phyloP scores from a whole-genome alignment of 2,113 vertebrate species.

The Phylloscopus whistleri region DNA sequence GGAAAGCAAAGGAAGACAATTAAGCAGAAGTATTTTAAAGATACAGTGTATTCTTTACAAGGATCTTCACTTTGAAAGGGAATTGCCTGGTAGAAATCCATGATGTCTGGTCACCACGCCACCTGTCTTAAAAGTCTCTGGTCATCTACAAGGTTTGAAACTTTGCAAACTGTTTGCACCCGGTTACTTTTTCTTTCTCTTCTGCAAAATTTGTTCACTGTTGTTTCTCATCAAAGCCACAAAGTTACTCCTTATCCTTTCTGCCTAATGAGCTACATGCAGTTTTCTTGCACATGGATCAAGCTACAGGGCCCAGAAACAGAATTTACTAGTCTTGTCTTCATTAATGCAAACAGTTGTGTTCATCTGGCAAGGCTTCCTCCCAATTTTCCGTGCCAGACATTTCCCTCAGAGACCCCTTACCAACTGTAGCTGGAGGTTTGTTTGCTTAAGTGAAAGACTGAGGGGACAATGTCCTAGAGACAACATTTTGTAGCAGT shows the following conservation, averaged over 20 bases:
- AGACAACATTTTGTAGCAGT: constrained; percentile 16
- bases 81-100: not conserved
- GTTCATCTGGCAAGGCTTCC: constrained; percentile 20
- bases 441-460: constrained; percentile 27
- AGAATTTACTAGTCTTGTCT: not conserved
- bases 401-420: constrained; percentile 9
- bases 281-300: not conserved
- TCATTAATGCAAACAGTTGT: not conserved
- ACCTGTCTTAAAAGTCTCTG: not conserved
- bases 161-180: not conserved
- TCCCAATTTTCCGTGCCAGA: not conserved
- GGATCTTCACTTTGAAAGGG: not conserved
- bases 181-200: not conserved
- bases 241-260: not conserved
- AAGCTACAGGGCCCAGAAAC: not conserved
- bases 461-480: not conserved
- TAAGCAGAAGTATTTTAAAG: not conserved
- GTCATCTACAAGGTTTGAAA: not conserved
- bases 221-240: not conserved
- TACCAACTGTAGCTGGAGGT: not conserved
- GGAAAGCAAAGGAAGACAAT: not conserved
- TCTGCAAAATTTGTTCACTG: not conserved
- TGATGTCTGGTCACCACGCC: not conserved
- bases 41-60: not conserved
- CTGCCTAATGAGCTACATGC: not conserved